These are phyloP conservation scores for Ophioninae sp. DNA, from an alignment of 2,888 invertebrate species.

Conservation along the genomic window DNA sequence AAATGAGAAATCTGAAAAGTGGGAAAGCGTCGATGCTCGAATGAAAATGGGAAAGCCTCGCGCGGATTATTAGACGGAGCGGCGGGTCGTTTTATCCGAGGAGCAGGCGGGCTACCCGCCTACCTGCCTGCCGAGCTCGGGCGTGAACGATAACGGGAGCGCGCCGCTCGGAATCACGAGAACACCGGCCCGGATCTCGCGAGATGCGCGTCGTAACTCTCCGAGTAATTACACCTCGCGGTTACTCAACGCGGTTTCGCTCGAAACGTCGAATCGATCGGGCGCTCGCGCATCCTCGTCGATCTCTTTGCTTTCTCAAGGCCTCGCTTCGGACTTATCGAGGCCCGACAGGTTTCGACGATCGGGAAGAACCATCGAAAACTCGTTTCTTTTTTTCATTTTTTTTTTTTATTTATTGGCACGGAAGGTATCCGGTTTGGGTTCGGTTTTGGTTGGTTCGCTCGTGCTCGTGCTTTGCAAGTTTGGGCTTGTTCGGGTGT, in stretches of 20 bases:
- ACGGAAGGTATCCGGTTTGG: no score
- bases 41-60: constrained; percentile 20
- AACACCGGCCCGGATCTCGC: constrained; percentile 2
- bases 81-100: constrained; percentile 24
- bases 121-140: constrained; percentile 15
- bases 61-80: background rate
- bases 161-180: constrained; percentile 24
- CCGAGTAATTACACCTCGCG: constrained; percentile 14
- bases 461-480: no score
- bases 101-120: background rate
- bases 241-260: constrained; percentile 34
- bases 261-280: constrained; percentile 25
- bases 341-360: no score
- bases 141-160: constrained; percentile 51
- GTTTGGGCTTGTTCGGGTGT: no score
- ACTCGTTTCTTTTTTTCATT: no score
- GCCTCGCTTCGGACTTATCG: no score
- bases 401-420: no score
- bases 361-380: no score
- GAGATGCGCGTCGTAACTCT: background rate
- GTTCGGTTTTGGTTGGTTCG: no score
- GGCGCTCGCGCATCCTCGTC: constrained; percentile 35
- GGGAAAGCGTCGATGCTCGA: constrained; percentile 32
- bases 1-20: constrained; percentile 33
- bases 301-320: constrained; percentile 36